Conservation (phyloP, 2,797 vertebrate genomes). For the Helostoma temminkii region DNA sequence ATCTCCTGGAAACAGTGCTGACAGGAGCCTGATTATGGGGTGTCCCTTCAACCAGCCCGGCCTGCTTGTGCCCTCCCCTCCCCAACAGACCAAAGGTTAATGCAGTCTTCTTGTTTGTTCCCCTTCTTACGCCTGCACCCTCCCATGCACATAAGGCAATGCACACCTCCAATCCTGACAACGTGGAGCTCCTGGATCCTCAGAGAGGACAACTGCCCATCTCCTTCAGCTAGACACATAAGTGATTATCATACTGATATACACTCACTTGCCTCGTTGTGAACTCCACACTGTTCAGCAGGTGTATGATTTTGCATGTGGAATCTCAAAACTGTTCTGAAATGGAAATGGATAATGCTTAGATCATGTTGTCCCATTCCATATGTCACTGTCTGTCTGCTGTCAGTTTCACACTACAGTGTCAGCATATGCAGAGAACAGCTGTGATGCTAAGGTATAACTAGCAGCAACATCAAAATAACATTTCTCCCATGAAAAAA, state of each 20-base stretch:
- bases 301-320: conserved; percentile 1
- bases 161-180: conserved; percentile 85
- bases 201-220: conserved; percentile 87
- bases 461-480: conserved; percentile 53
- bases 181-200: conserved; percentile 89
- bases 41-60: conserved; percentile 81
- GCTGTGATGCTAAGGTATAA: conserved; percentile 44
- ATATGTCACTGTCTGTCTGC: not conserved
- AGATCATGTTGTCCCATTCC: not conserved
- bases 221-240: conserved; percentile 85
- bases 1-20: conserved; percentile 83
- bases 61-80: conserved; percentile 77
- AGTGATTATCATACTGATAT: conserved; percentile 65
- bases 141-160: conserved; percentile 71
- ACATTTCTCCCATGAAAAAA: conserved; percentile 56
- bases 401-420: conserved; percentile 1
- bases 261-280: not conserved
- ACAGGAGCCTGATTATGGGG: conserved; percentile 87
- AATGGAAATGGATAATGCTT: not conserved
- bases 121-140: conserved; percentile 62
- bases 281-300: not conserved
- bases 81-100: conserved; percentile 86
- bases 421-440: conserved; percentile 20
- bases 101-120: conserved; percentile 85
- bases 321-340: conserved; percentile 1